Conservation (phyloP, 2,113 vertebrate species). For the Argyrosomus japonicus region DNA sequence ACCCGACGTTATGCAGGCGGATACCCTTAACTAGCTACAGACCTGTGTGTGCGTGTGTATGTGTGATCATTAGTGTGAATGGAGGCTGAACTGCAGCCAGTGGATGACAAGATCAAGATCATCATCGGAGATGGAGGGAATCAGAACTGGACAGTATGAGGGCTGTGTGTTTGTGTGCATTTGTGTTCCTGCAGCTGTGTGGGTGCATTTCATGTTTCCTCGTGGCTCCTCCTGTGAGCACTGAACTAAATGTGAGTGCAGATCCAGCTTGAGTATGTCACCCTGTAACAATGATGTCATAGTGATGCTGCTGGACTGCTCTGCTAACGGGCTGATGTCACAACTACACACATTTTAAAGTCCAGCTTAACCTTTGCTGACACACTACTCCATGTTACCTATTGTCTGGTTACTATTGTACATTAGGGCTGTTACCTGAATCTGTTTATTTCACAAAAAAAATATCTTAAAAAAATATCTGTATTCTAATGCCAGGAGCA, state of each 20-base stretch:
- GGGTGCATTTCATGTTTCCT: not conserved
- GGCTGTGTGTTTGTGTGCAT: slow-evolving; percentile 27
- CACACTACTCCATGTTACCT: not conserved
- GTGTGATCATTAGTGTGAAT: not conserved
- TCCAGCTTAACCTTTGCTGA: not conserved
- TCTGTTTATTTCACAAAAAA: not conserved
- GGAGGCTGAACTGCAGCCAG: slow-evolving; percentile 6
- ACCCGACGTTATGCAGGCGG: slow-evolving; percentile 85
- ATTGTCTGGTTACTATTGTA: not conserved
- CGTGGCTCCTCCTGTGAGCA: not conserved
- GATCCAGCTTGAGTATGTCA: not conserved
- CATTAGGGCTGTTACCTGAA: not conserved
- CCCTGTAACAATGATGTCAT: slow-evolving; percentile 5
- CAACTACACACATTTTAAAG: not conserved
- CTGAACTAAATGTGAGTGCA: not conserved
- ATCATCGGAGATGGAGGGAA: slow-evolving; percentile 7
- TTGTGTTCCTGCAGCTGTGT: slow-evolving; percentile 35
- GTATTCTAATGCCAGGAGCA: not conserved
- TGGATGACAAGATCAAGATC: slow-evolving; percentile 20
- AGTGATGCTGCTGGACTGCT: not conserved
- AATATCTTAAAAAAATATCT: not conserved
- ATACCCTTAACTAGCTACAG: slow-evolving; percentile 88
- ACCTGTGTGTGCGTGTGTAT: not conserved
- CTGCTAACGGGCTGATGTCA: not conserved
- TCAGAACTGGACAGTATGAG: not conserved